Base-by-base conservation (phyloP, 2,888 invertebrate species). In the Carterocephalus palaemon region DNA sequence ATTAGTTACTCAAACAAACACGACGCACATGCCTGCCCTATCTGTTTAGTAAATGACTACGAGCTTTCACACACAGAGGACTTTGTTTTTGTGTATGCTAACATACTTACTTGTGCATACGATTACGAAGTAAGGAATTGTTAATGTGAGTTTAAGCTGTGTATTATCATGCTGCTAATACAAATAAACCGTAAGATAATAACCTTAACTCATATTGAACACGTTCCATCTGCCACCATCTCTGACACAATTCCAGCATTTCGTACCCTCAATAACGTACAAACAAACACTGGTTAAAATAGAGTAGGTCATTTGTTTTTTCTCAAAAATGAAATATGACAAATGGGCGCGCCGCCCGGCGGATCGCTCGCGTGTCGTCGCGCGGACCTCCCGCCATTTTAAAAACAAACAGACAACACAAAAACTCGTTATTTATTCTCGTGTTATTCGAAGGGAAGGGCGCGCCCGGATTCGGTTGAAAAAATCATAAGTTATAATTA, bases 371-470 rank as follows among this genome's bases (percentile, higher is more conserved):
- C 84, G 86, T 85, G 86, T 86, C 84, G 84, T 81, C 84, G 78
- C 78, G 70, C 75, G 70, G 85, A 85, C 85, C 85, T 86, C 86
- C 86, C 85, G 86, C 86, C 86, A 86, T 85, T 86, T 85, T 83
- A 78, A 84, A 86, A 86, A 86, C 86, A 86, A 85, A 86, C 83
- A 86, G 70, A 78, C 74, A 70, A 65, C 79, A 82, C 74, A 84
- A 83, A 84, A 84, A 83, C 83, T 79, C 69, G 79, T 86, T 86
- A 85, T 85, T 86, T 84, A 85, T 85, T 80, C 71, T 78, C 70
- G 67, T 78, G 78, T 80, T 81, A 76, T 80, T 72, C 76, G 73
- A 73, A 70, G 75, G 73, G 81, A 81, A 83, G 81, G 82, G 79
- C 82, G 83, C 76, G 80, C 72, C 82, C 70, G 69, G 80, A 78